Evolutionary conservation across 92 coral and sea anemone genomes (phyloP).

Genomic region (Zoanthus solanderi): DNA sequence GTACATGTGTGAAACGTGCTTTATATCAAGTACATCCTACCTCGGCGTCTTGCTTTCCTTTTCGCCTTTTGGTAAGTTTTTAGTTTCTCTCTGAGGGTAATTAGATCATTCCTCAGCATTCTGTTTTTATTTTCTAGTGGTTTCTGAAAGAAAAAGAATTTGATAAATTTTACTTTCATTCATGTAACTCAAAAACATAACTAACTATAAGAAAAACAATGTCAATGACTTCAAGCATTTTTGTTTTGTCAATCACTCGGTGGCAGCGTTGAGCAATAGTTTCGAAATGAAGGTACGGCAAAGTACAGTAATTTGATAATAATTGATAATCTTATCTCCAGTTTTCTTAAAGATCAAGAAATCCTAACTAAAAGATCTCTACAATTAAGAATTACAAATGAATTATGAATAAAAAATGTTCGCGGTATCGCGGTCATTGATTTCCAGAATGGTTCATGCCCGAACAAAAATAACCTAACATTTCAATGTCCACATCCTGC

Average conservation of each 20-base stretch:
- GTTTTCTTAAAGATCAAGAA: too few species aligned
- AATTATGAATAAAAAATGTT: not conserved
- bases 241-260: not conserved
- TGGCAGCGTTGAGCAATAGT: not conserved
- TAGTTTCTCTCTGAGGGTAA: slow-evolving; percentile 7
- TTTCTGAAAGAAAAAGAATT: not conserved
- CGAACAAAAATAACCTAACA: not conserved
- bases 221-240: not conserved
- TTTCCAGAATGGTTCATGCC: not conserved
- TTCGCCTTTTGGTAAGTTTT: slow-evolving; percentile 11
- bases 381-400: too few species aligned
- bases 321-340: too few species aligned
- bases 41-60: slow-evolving; percentile 22
- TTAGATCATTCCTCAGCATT: slow-evolving; percentile 22
- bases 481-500: not conserved
- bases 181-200: not conserved
- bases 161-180: not conserved
- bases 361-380: too few species aligned
- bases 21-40: not conserved
- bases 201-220: too few species aligned
- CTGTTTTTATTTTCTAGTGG: slow-evolving; percentile 2
- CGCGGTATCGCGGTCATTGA: not conserved
- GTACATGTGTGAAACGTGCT: not conserved
- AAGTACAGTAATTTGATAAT: not conserved
- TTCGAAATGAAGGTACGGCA: not conserved